These are phyloP conservation scores for Catajapyx aquilonaris DNA, from an alignment of 1,140 invertebrate species.

Conservation along the genomic window DNA sequence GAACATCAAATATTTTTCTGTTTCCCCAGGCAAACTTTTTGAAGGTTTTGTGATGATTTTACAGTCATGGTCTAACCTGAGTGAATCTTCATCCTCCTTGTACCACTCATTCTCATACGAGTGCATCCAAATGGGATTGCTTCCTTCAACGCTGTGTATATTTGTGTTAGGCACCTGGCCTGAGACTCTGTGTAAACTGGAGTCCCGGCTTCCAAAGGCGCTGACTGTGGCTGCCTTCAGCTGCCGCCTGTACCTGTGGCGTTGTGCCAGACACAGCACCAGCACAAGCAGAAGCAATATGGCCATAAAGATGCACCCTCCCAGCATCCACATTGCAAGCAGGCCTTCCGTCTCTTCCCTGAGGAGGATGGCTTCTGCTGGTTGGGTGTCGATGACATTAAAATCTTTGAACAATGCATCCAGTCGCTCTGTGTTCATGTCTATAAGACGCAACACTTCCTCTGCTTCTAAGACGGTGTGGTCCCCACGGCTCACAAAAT, in stretches of 20 bases:
- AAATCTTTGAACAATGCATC: constrained; percentile 79
- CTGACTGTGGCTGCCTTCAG: constrained; percentile 84
- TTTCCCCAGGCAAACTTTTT: too few species aligned
- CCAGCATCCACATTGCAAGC: constrained; percentile 48
- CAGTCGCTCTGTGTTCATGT: constrained; percentile 74
- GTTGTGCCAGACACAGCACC: constrained; percentile 57
- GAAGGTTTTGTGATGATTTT: too few species aligned
- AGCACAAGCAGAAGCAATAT: constrained; percentile 54
- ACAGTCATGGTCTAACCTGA: too few species aligned
- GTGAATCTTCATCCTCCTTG: constrained; percentile 54
- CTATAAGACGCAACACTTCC: constrained; percentile 61
- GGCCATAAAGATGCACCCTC: constrained; percentile 51
- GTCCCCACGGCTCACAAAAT: constrained; percentile 70
- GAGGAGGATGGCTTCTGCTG: constrained; percentile 35
- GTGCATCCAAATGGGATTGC: constrained; percentile 87
- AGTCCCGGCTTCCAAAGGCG: constrained; percentile 62
- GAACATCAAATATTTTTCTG: too few species aligned
- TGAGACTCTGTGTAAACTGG: constrained; percentile 37
- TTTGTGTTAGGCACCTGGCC: constrained; percentile 76
- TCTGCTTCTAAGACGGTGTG: constrained; percentile 77
- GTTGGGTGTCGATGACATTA: constrained; percentile 70
- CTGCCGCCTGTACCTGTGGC: constrained; percentile 58
- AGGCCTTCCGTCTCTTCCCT: constrained; percentile 28
- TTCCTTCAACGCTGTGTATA: constrained; percentile 79
- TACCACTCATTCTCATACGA: constrained; percentile 90